These are phyloP conservation scores for Microhierax caerulescens DNA, from an alignment of 2,797 vertebrate species.

Conservation along the genomic window DNA sequence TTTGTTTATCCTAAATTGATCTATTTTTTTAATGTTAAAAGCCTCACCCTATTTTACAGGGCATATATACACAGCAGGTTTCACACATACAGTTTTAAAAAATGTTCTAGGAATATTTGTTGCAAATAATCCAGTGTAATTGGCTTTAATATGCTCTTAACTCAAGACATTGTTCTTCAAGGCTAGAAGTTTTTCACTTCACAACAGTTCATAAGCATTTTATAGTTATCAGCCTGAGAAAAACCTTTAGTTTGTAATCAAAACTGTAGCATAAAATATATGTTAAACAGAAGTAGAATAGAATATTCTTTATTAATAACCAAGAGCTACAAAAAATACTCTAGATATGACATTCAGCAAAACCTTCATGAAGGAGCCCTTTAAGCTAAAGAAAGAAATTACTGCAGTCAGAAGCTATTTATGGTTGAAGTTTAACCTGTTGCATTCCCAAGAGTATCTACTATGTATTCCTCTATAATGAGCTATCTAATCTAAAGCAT, in stretches of 20 bases:
- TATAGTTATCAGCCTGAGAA: neutral
- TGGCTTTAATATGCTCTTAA: neutral
- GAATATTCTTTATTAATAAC: neutral
- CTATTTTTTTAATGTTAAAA: neutral
- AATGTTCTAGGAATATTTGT: neutral
- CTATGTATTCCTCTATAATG: neutral
- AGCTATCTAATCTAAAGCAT: conserved; percentile 4
- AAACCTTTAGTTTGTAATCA: neutral
- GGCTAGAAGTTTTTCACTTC: neutral
- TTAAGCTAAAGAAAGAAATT: conserved; percentile 12
- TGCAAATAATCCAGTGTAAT: neutral
- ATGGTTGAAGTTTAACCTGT: conserved; percentile 42
- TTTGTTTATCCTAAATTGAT: neutral
- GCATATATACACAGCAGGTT: neutral
- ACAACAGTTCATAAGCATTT: neutral
- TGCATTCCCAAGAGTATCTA: conserved; percentile 22
- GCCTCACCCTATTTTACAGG: neutral
- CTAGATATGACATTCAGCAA: conserved; percentile 27
- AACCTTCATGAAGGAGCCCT: conserved; percentile 20
- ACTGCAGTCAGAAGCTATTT: conserved; percentile 44
- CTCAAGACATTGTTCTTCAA: neutral
- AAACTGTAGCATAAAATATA: neutral
- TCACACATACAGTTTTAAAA: neutral
- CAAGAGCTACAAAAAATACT: neutral
- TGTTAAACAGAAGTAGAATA: neutral